Base-by-base conservation (phyloP, 2,888 invertebrate species). In the Formica aserva region DNA sequence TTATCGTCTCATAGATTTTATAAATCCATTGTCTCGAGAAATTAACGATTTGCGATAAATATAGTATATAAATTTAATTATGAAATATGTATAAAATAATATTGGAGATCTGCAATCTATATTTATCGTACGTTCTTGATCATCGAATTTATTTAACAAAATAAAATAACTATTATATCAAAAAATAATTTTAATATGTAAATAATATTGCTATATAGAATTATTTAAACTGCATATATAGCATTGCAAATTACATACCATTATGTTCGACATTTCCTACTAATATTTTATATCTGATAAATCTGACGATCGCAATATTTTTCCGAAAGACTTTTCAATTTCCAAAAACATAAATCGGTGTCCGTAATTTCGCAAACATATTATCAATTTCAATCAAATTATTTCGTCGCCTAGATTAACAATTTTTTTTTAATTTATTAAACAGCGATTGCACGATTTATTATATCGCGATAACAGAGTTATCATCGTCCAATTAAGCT, bases 401-500 rank as follows among this genome's bases (percentile, higher is more conserved):
- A 55, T 38, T 22, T 22, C 22, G 35, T 32, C 48, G n/a, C n/a
- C n/a, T 38, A 5, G 11, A 48, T 67, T 29, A 41, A 38, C 67
- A n/a, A 67, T 41, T 52, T 52, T 52, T 18, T 48, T 52, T 77
- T 57, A 77, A 67, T 52, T 18, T n/a, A 66, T 77, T 66, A 77
- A 77, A 77, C 22, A 67, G 15, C 67, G 41, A 55, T 41, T 22
- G 67, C 67, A 55, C 67, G 57, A 77, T 77, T 77, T 77, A 77
- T 77, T 55, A 77, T 41, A 22, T 55, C 26, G n/a, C 55, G 77
- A 71, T 71, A 71, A 80, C 41, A 60, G 26, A 60, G 13, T 80
- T 78, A 78, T 77, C 57, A 57, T 78, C 71, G 26, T 71, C 72
- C 71, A 60, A 80, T 80, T 71, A 80, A 71, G 13, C 35, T 22